Evolutionary conservation across 2,888 invertebrate species (phyloP).

Genomic region (Lasioglossum malachurum): DNA sequence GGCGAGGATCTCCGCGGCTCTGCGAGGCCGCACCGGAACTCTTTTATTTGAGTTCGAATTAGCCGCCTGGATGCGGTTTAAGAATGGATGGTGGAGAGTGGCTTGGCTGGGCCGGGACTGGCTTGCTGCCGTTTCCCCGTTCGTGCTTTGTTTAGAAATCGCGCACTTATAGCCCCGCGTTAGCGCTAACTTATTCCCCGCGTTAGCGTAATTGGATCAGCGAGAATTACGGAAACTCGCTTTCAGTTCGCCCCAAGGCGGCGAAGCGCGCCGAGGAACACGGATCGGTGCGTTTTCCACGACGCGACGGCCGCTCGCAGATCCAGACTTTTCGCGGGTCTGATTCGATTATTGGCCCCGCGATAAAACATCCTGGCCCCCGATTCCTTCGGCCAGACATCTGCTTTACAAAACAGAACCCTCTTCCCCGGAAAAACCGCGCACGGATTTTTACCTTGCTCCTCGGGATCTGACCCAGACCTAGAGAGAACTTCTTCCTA

Average conservation of each 20-base stretch:
- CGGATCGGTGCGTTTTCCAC: constrained; percentile 46
- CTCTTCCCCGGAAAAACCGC: not conserved
- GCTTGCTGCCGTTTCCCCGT: constrained; percentile 55
- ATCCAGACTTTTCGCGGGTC: not conserved
- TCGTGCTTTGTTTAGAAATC: constrained; percentile 82
- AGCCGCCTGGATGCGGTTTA: constrained; percentile 78
- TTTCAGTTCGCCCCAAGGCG: constrained; percentile 58
- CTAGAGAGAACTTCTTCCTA: too few species aligned
- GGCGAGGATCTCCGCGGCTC: constrained; percentile 42
- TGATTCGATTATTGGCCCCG: constrained; percentile 41
- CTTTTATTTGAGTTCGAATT: constrained; percentile 82
- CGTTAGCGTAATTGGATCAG: constrained; percentile 80
- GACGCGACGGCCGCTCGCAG: not conserved
- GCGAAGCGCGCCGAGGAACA: constrained; percentile 46
- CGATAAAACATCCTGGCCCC: not conserved
- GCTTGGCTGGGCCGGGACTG: constrained; percentile 37
- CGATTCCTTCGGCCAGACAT: not conserved
- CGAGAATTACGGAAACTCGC: constrained; percentile 77
- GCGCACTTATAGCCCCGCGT: constrained; percentile 71
- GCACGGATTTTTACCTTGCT: not conserved
- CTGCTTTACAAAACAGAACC: not conserved
- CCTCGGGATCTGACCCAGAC: not conserved
- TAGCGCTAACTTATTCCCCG: constrained; percentile 77
- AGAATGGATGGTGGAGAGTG: constrained; percentile 74
- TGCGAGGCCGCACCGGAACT: constrained; percentile 60